Conservation (phyloP, 2,113 vertebrate genomes). For the Paracanthobrama guichenoti region DNA sequence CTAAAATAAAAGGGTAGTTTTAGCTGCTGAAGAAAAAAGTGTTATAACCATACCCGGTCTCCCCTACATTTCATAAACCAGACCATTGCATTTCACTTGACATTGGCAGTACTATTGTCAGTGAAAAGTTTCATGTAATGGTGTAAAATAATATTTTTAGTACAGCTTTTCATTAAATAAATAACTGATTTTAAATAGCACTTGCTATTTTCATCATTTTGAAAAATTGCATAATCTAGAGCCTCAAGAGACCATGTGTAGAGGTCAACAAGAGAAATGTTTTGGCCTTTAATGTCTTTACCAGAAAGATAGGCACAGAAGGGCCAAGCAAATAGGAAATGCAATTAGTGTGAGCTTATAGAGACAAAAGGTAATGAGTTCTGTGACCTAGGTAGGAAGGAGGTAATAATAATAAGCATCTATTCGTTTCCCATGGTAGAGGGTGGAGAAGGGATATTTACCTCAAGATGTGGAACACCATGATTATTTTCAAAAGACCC, state of each 20-base stretch:
- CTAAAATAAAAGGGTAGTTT: no score
- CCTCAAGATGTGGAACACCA: background rate
- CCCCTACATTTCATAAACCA: background rate
- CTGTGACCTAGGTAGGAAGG: conserved; percentile 68
- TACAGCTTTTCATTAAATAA: background rate
- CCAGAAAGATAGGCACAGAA: conserved; percentile 44
- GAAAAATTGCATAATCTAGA: background rate
- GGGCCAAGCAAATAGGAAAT: conserved; percentile 66
- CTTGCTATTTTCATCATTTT: background rate
- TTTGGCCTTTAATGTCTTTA: conserved; percentile 63
- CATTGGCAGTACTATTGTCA: no score
- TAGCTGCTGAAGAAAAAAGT: no score
- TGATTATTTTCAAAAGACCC: background rate
- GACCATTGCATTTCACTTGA: background rate
- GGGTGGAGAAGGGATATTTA: conserved; percentile 61
- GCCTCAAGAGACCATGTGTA: conserved; percentile 9
- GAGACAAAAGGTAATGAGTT: conserved; percentile 64
- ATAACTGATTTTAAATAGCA: background rate
- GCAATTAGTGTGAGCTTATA: conserved; percentile 66
- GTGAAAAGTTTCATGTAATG: background rate
- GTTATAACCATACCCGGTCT: no score
- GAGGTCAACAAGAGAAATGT: conserved; percentile 42
- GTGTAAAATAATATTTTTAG: background rate
- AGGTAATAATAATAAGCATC: conserved; percentile 66
- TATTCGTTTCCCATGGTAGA: conserved; percentile 53